These are phyloP conservation scores for Oxyteleia sp. DNA, from an alignment of 2,888 invertebrate species.

Conservation along the genomic window DNA sequence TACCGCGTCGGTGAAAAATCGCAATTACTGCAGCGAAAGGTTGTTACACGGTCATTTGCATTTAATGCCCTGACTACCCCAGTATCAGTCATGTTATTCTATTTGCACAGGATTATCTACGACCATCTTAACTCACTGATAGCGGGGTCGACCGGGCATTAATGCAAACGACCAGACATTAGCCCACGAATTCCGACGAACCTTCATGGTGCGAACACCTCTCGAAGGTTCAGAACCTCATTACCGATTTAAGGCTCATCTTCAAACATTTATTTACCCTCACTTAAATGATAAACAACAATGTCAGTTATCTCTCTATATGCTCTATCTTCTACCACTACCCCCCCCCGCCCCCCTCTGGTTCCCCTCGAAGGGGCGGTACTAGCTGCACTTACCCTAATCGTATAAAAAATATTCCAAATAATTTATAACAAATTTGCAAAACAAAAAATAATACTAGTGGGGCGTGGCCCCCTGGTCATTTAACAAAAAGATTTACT, in stretches of 20 bases:
- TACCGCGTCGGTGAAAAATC: slow-evolving; percentile 16
- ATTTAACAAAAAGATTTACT: too few species aligned
- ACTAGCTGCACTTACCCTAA: too few species aligned
- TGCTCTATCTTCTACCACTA: too few species aligned
- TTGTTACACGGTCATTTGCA: slow-evolving; percentile 39
- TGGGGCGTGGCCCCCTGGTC: too few species aligned
- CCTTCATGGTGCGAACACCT: neutral
- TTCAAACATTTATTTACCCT: neutral
- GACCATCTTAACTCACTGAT: slow-evolving; percentile 30
- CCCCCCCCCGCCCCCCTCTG: too few species aligned
- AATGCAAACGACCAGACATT: slow-evolving; percentile 36
- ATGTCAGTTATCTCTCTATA: too few species aligned
- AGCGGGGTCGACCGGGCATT: slow-evolving; percentile 18
- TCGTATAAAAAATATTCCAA: too few species aligned
- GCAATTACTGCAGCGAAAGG: slow-evolving; percentile 22
- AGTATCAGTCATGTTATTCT: slow-evolving; percentile 36
- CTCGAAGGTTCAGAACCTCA: slow-evolving; percentile 9
- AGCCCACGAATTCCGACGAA: slow-evolving; percentile 17
- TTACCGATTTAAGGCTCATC: neutral
- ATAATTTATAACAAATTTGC: too few species aligned
- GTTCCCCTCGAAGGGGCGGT: too few species aligned
- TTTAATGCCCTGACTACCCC: slow-evolving; percentile 26
- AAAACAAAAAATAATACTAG: too few species aligned
- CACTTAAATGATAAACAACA: too few species aligned
- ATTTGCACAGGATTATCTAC: slow-evolving; percentile 38